Conservation (phyloP, 2,113 vertebrate species). For the Ciconia maguari region DNA sequence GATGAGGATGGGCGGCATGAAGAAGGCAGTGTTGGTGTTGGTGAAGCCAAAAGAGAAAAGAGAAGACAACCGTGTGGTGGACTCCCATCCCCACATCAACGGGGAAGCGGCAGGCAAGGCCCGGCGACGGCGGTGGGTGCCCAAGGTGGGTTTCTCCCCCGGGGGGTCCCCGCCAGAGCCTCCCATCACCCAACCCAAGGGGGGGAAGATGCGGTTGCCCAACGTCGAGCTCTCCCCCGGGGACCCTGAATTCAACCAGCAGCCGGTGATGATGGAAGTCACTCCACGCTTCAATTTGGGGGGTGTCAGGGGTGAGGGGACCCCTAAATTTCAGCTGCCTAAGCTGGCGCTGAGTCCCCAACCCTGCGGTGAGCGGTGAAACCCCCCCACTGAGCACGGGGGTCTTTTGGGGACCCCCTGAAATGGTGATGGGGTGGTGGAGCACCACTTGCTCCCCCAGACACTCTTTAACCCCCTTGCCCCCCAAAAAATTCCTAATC, state of each 20-base stretch:
- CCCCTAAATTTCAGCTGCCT: background rate
- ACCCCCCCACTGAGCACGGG: accelerated
- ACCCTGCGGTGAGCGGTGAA: background rate
- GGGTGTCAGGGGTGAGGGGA: too few species aligned
- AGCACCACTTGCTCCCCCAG: background rate
- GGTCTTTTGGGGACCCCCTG: background rate
- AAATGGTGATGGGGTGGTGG: background rate
- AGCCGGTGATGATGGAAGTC: background rate
- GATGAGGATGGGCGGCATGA: constrained; percentile 69
- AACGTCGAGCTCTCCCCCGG: background rate
- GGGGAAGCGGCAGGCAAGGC: constrained; percentile 57
- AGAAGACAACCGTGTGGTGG: background rate
- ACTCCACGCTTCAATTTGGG: background rate
- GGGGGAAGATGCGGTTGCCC: background rate
- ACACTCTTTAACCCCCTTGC: too few species aligned
- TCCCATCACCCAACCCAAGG: background rate
- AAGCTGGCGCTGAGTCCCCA: background rate
- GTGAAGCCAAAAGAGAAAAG: constrained; percentile 58
- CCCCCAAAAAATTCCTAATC: too few species aligned
- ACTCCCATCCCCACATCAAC: background rate
- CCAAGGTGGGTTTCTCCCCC: constrained; percentile 71
- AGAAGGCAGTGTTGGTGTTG: constrained; percentile 76
- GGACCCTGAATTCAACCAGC: background rate
- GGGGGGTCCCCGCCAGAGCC: background rate
- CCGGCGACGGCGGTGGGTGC: constrained; percentile 61